Conservation (phyloP, 2,888 invertebrate species). For the Tetropium fuscum region DNA sequence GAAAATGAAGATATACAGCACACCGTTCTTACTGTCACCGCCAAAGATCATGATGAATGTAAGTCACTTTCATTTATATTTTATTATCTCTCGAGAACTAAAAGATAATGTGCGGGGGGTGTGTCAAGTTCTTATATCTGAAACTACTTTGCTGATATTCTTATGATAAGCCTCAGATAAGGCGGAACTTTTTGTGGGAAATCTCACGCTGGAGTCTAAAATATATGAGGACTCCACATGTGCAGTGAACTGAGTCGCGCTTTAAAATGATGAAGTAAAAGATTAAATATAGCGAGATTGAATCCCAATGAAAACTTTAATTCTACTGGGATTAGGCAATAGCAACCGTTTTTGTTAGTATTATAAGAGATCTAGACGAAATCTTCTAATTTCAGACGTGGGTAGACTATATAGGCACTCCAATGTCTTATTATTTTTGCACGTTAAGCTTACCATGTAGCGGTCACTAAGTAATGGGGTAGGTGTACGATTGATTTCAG, state of each 20-base stretch:
- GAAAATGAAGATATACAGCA: conserved; percentile 98
- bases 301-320: conserved; percentile 5
- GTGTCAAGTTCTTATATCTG: conserved; percentile 3
- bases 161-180: conserved; percentile 12
- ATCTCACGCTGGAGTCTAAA: background rate
- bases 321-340: no score
- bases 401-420: no score
- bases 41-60: conserved; percentile 99
- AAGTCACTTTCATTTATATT: conserved; percentile 68
- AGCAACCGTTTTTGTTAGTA: no score
- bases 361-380: no score
- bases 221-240: background rate
- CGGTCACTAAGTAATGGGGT: no score
- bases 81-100: background rate
- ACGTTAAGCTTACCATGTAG: no score
- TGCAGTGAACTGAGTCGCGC: conserved; percentile 1
- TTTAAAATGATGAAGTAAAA: conserved; percentile 8
- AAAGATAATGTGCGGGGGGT: conserved; percentile 12
- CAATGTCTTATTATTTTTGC: no score
- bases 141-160: background rate
- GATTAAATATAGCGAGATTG: background rate
- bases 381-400: no score
- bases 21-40: conserved; percentile 97
- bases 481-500: no score
- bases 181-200: conserved; percentile 22